These are phyloP conservation scores for Megastigmus dorsalis DNA, from an alignment of 2,888 invertebrate species.

Conservation along the genomic window DNA sequence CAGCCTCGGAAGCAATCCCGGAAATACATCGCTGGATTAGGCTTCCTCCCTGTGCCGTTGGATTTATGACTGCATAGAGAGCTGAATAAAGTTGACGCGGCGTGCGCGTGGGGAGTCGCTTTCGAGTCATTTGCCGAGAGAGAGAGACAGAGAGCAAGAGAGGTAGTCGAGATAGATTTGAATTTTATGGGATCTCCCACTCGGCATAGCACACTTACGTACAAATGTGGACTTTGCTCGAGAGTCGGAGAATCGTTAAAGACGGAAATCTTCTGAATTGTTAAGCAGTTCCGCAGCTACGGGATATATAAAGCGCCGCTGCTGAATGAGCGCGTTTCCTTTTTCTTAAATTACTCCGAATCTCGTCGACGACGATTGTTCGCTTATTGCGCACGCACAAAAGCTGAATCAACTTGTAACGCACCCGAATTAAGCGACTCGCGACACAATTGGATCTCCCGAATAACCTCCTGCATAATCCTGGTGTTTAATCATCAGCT, in stretches of 20 bases:
- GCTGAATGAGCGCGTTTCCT: not conserved
- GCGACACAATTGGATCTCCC: not conserved
- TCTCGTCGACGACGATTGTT: too few species aligned
- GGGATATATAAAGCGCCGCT: not conserved
- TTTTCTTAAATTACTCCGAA: not conserved
- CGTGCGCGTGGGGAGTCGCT: not conserved
- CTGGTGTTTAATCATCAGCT: not conserved
- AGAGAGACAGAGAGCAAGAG: too few species aligned
- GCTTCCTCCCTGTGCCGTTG: too few species aligned
- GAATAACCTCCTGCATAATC: not conserved
- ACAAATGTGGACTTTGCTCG: not conserved
- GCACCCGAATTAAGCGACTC: too few species aligned
- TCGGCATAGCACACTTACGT: not conserved
- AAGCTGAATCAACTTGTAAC: too few species aligned
- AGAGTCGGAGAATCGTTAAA: constrained; percentile 3
- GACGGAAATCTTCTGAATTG: not conserved
- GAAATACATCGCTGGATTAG: constrained; percentile 22
- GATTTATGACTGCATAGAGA: constrained; percentile 26
- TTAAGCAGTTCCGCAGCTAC: not conserved
- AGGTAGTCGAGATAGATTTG: constrained; percentile 30
- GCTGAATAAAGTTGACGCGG: constrained; percentile 17
- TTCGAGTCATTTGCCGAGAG: too few species aligned
- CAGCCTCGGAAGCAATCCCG: constrained; percentile 5
- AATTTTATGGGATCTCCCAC: constrained; percentile 33
- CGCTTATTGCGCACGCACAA: too few species aligned